Evolutionary conservation across 2,888 invertebrate genomes (phyloP).

Genomic region (Steinernema hermaphroditum): DNA sequence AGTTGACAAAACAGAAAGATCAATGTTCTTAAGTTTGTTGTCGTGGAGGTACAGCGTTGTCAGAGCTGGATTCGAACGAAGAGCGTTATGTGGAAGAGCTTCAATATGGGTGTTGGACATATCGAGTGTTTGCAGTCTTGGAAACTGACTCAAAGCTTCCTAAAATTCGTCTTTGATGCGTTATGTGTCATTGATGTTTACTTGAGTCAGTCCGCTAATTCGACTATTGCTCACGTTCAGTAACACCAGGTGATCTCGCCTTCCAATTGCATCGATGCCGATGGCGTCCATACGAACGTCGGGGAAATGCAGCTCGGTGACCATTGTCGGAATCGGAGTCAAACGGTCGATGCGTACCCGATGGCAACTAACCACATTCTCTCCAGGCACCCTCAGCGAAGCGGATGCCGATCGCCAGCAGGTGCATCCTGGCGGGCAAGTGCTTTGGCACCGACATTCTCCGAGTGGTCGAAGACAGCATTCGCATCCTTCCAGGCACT

Average conservation of each 20-base stretch:
- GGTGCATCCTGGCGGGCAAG: conserved; percentile 35
- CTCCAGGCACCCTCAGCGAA: conserved; percentile 8
- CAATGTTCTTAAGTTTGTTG: not conserved
- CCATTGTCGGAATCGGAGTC: conserved; percentile 34
- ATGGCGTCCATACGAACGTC: conserved; percentile 17
- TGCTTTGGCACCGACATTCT: conserved; percentile 10
- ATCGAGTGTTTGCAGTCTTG: conserved; percentile 12
- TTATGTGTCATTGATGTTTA: not conserved
- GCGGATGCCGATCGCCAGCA: conserved; percentile 33
- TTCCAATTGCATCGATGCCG: conserved; percentile 15
- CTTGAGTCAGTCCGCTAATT: conserved; percentile 16
- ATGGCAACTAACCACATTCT: conserved; percentile 36
- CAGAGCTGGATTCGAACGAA: not conserved
- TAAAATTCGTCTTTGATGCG: not conserved
- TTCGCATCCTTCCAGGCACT: conserved; percentile 37
- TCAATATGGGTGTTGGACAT: conserved; percentile 1
- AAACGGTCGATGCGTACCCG: conserved; percentile 36
- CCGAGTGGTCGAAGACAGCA: conserved; percentile 26
- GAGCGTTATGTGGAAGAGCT: not conserved
- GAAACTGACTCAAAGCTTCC: conserved; percentile 19
- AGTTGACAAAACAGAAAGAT: not conserved
- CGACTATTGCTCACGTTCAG: conserved; percentile 19
- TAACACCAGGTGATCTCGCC: not conserved
- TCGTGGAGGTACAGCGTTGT: not conserved
- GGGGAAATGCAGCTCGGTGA: conserved; percentile 35